Percentiles rank a stretch among this genome's conserved stretches.
phyloP scores from a whole-genome alignment of 2,888 invertebrate genomes.

The Neoitamus cyanurus region DNA sequence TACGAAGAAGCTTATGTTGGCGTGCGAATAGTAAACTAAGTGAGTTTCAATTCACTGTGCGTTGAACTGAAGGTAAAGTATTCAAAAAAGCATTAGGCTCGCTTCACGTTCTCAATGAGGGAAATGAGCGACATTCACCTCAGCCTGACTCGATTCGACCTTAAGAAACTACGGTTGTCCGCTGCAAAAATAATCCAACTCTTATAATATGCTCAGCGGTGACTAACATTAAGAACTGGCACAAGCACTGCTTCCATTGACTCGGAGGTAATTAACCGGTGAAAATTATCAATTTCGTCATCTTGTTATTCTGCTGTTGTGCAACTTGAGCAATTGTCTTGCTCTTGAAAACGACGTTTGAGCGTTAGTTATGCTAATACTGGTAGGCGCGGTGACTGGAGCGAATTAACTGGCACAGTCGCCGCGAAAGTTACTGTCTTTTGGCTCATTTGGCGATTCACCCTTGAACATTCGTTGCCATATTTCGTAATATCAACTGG shows the following conservation, averaged over 20 bases:
- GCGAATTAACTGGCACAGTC: background rate
- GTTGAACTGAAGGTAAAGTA: background rate
- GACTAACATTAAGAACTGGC: background rate
- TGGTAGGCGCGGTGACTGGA: background rate
- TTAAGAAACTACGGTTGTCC: background rate
- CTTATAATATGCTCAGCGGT: background rate
- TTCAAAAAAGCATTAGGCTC: background rate
- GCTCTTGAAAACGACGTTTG: background rate
- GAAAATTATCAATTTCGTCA: background rate
- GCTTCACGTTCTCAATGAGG: background rate
- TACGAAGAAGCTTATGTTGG: background rate
- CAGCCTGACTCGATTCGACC: background rate
- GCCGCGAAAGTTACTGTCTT: background rate
- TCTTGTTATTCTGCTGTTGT: background rate
- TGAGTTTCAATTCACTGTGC: background rate
- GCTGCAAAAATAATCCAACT: background rate
- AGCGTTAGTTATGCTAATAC: background rate
- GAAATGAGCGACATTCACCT: background rate
- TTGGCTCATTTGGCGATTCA: constrained; percentile 6
- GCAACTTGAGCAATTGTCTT: background rate
- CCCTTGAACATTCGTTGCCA: constrained; percentile 4
- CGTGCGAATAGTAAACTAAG: background rate
- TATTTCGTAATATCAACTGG: background rate
- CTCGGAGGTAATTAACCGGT: constrained; percentile 1
- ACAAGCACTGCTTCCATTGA: background rate